Base-by-base conservation (phyloP, 2,888 invertebrate genomes). In the Drosophila atroscutellata region DNA sequence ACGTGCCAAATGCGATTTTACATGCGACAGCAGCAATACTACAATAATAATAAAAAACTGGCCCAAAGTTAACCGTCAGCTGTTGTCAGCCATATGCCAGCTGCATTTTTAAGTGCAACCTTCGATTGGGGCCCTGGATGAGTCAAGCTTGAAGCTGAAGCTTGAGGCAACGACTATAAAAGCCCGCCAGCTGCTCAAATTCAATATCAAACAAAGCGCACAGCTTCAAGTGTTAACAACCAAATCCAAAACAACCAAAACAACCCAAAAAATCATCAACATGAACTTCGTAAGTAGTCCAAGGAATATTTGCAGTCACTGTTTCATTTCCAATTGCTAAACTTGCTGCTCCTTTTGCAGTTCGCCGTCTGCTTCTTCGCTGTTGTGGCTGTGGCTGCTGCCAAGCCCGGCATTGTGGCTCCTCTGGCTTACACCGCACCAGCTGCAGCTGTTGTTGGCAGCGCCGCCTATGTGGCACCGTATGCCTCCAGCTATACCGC, bases 391-490 rank as follows among this genome's bases (percentile, higher is more conserved):
- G 71, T 91, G 65, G 86, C 79, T 58, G 62, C 88, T 34, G 87
- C 89, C 73, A 87, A 89, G 74, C 91, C 91, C 15, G 90, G 89
- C 54, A 42, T 90, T 15, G 76, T 91, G 69, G 88, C 86, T 69
- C 86, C 86, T 56, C 15, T 86, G 80, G 89, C 86, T 54, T 86
- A 86, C 32, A 86, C 89, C 52, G 86, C 91, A 2, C 90, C 90
- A 0, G 87, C 90, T 55, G 81, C 90, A 2, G 89, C 90, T 57
- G 81, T 91, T 42, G 90, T 91, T 18, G 91, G 89, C n/a, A 81
- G 79, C 57, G 91, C 91, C n/a, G 80, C 91, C 39, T 91, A 91
- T 69, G 89, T 91, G 26, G 91, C 91, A 32, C 91, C 91, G n/a
- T 91, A 91, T 57, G 91, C 91, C 51, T 84, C 91, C 81, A 91